Base-by-base conservation (phyloP, 2,888 invertebrate genomes). In the Chymomyza procnemis region DNA sequence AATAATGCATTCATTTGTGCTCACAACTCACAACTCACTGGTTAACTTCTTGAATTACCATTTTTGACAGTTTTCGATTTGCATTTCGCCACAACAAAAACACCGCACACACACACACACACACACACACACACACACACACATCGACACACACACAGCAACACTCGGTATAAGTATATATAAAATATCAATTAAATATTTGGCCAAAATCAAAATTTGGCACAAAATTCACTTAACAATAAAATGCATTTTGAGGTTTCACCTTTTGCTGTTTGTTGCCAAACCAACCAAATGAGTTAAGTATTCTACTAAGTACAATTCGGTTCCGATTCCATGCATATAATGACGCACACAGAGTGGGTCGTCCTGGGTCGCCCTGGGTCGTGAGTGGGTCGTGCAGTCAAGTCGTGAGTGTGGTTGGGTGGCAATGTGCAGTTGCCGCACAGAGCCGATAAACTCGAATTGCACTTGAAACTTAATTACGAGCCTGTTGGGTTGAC, bases 381-480 rank as follows among this genome's bases (percentile, higher is more conserved):
- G 26, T 22, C 22, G 48, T 48, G 48, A 8, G 50, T 50, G 50
- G 16, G 50, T 26, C 26, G 26, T 26, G 26, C 26, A 8, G 26
- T 4, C 26, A 6, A 8, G 0, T 26, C 26, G 50, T 50, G 50
- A 18, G 50, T 50, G 50, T 4, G 4, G 8, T 6, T 26, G 26
- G 5, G 50, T 26, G 2, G 50, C 3, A 14, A n/a, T 4, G 16
- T 50, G 50, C 5, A 4, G 3, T 12, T 50, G 18, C 9, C 12
- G 12, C 34, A 67, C 71, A 67, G 64, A 73, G 79, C 79, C 79
- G 80, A 80, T 84, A 84, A 79, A 74, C 81, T 76, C 66, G 67
- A 78, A 80, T 76, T 79, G 74, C 81, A 71, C 84, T 81, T 76
- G 84, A 84, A 81, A 84, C 79, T 84, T 79, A 84, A 81, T 81